Conservation (phyloP, 2,797 vertebrate genomes). For the Buceros bicornis region DNA sequence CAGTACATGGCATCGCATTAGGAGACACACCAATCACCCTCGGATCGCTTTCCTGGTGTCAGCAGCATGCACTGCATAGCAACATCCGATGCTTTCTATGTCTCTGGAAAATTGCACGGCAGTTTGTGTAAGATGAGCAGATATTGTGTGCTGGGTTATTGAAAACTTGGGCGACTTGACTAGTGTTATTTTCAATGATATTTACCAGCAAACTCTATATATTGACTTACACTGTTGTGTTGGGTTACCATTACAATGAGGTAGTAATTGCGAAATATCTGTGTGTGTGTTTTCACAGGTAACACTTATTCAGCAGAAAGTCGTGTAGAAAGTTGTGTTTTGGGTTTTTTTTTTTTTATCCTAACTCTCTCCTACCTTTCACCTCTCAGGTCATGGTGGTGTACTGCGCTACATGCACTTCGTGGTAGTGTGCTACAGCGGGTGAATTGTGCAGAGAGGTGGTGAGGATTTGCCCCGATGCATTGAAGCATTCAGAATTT, state of each 20-base stretch:
- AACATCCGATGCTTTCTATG: background rate
- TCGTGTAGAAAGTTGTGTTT: background rate
- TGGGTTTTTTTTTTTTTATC: background rate
- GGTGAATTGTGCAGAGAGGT: background rate
- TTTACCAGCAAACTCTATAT: background rate
- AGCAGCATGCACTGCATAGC: background rate
- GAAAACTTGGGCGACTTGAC: background rate
- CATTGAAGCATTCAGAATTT: background rate
- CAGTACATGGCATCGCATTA: slow-evolving; percentile 11
- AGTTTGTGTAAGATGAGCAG: background rate
- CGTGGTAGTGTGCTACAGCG: background rate
- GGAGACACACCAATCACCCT: background rate
- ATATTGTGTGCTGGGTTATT: background rate
- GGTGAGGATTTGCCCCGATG: background rate
- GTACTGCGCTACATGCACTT: background rate
- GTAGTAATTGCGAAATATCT: background rate
- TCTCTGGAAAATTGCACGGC: background rate
- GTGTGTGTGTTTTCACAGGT: background rate
- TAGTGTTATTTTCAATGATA: background rate
- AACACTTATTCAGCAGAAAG: background rate
- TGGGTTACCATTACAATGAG: background rate
- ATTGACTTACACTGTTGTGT: background rate
- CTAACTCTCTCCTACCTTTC: background rate
- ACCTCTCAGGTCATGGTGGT: background rate
- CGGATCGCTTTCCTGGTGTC: slow-evolving; percentile 25